Conservation (phyloP, 2,797 vertebrate species). For the Numenius phaeopus region DNA sequence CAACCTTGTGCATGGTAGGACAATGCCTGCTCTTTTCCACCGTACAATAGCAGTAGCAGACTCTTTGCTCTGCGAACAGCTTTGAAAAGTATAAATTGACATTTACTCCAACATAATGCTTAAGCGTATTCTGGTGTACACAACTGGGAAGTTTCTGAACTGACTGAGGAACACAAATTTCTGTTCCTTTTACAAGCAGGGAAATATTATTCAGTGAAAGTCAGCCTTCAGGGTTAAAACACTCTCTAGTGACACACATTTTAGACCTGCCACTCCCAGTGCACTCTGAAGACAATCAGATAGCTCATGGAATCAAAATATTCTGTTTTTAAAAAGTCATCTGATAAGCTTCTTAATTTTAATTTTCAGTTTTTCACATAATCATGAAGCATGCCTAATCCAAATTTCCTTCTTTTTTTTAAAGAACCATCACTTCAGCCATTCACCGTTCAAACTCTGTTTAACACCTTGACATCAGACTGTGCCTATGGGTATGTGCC, state of each 20-base stretch:
- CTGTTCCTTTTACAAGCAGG: not conserved
- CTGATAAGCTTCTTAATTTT: not conserved
- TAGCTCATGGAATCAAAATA: not conserved
- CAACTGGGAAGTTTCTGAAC: not conserved
- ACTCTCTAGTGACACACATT: not conserved
- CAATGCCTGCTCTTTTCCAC: not conserved
- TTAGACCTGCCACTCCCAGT: not conserved
- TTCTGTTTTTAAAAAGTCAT: not conserved
- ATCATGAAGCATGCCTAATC: not conserved
- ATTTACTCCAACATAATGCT: not conserved
- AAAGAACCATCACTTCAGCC: not conserved
- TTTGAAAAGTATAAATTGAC: not conserved
- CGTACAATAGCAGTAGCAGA: not conserved
- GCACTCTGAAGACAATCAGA: not conserved
- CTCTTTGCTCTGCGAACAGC: not conserved
- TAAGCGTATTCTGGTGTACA: not conserved
- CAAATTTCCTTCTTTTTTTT: not conserved
- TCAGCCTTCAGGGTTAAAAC: not conserved
- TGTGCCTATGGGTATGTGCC: not conserved
- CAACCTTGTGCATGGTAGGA: not conserved
- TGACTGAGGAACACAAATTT: not conserved
- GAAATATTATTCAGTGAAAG: not conserved
- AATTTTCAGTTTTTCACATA: not conserved
- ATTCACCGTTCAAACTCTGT: not conserved
- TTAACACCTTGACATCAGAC: not conserved